Evolutionary conservation across 2,113 vertebrate species (phyloP), one percentile per base, ranked within the genome.

Genomic region (Archilochus colubris): DNA sequence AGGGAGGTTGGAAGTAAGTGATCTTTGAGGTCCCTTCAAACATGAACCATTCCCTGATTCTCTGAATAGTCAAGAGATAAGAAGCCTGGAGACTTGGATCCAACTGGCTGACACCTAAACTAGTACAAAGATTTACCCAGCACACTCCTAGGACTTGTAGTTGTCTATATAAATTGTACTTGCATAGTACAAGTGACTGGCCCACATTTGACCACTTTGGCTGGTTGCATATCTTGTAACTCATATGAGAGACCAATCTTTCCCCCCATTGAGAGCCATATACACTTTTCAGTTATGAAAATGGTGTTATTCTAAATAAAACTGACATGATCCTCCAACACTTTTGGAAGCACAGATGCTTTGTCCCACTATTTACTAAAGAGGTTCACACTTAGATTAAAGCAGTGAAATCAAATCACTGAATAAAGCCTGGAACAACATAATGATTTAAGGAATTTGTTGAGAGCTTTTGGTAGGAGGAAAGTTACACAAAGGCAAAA

Each of bases 361-460:
- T 97, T 97, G 92, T 94, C 94, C 96, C 89, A 93, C 95, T 97
- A 93, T 96, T 97, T 97, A 96, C 96, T 95, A 96, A 97, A 89
- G 87, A 96, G 91, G 76, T 96, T 97, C 95, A 95, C 93, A 95
- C 95, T 96, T 94, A 88, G 92, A 95, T 89, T 95, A 67, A 97
- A 97, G 88, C 97, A 97, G 90, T 95, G 95, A 94, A 96, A 95
- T 90, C 82, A 96, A 96, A 92, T 76, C 91, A 85, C 91, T 95
- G 97, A 95, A 96, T 96, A 95, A 96, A 84, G 63, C 89, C 76
- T 79, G 82, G 67, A 96, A 86, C 91, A 95, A 88, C 86, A 88
- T 86, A 93, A 93, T 94, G 91, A 69, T 90, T 96, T 95, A 92
- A 93, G 22, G 86, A 80, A 94, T 95, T 94, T 1, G 17, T 81